phyloP scores from a whole-genome alignment of 2,888 invertebrate species.

The Therioaphis trifolii region DNA sequence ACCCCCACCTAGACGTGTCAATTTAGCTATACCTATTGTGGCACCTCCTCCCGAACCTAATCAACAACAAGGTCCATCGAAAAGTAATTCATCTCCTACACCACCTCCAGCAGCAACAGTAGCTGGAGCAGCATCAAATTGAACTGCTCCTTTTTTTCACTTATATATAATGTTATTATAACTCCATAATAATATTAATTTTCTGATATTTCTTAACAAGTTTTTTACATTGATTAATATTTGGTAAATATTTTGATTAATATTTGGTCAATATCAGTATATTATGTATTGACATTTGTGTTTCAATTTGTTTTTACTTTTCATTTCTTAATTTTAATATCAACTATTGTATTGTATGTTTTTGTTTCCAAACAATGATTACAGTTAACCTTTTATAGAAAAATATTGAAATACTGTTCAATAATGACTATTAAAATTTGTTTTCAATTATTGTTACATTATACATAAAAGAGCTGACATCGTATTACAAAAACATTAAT shows the following conservation, averaged over 20 bases:
- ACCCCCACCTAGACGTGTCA: slow-evolving; percentile 66
- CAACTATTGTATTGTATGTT: too few species aligned
- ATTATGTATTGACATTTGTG: too few species aligned
- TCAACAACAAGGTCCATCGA: slow-evolving; percentile 14
- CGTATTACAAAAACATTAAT: too few species aligned
- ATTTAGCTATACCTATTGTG: slow-evolving; percentile 68
- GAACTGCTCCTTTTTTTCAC: not conserved
- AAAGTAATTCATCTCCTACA: not conserved
- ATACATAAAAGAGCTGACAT: too few species aligned
- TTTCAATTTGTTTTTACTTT: not conserved
- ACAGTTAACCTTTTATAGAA: too few species aligned
- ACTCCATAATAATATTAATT: not conserved
- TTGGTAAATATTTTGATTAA: too few species aligned
- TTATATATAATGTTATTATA: not conserved
- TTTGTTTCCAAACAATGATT: too few species aligned
- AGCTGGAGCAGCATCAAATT: not conserved
- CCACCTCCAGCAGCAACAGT: not conserved
- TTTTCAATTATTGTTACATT: too few species aligned
- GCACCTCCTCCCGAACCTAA: slow-evolving; percentile 66
- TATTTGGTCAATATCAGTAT: not conserved
- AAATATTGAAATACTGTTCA: too few species aligned
- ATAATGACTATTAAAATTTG: too few species aligned
- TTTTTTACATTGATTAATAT: not conserved
- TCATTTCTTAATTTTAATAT: too few species aligned
- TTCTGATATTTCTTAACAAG: not conserved